Base-by-base conservation (phyloP, 2,113 vertebrate species). In the Vireo altiloquus region DNA sequence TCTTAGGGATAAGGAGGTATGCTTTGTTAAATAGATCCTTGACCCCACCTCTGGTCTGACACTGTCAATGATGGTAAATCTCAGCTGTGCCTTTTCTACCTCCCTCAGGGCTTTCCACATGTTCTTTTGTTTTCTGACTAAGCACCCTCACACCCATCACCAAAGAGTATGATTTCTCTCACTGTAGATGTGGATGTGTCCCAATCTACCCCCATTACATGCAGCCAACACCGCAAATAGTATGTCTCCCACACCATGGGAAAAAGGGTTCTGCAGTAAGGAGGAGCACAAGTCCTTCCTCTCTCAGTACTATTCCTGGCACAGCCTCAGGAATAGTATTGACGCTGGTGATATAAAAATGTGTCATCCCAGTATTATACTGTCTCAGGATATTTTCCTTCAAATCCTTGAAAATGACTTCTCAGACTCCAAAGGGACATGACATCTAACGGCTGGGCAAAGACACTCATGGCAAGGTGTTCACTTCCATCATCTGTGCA, bases 401-500 rank as follows among this genome's bases (percentile, higher is more conserved):
- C 81, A 81, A 81, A 84, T 74, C 19, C 52, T 23, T 63, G 42
- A 83, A 84, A 83, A 89, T 20, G 3, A 78, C 16, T 89, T 92
- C 49, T 83, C 24, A 49, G 52, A 42, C 25, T 64, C 35, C 40
- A 72, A 91, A 92, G 15, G 35, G 30, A 59, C 17, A 35, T 39
- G 31, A 33, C 3, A 3, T 59, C 27, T 59, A 91, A 75, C 12
- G 84, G 35, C 7, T 49, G 35, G 35, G 59, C 18, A 75, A 86
- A 71, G 39, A 54, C 46, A 72, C 13, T 71, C 13, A n/a, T 11
- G 18, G 42, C 15, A 39, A 2, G 39, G 39, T 39, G 39, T 39
- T 12, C 39, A 39, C 47, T 78, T 39, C 30, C 39, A 59, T 66
- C 37, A 46, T 28, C 30, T 27, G 12, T 60, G 15, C 42, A 75